Percentiles rank a stretch among this genome's conserved stretches.
Conservation (phyloP, 2,113 vertebrate species). For the Syrrhaptes paradoxus region DNA sequence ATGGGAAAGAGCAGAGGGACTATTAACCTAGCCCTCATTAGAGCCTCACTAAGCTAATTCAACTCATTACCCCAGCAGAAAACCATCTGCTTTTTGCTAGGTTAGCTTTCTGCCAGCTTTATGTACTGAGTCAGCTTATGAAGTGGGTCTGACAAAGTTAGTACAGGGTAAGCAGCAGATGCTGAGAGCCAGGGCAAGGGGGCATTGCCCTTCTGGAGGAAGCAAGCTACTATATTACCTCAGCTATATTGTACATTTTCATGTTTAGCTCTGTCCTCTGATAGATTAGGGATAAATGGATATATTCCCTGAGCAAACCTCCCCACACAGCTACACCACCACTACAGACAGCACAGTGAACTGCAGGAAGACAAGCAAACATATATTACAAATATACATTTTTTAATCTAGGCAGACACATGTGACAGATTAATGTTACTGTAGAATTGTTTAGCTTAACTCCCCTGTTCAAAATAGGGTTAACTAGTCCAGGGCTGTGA, state of each 20-base stretch:
- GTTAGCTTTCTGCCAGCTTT: slow-evolving; percentile 22
- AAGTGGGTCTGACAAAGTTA: neutral
- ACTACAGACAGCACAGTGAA: neutral
- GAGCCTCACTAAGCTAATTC: neutral
- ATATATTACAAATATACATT: no score
- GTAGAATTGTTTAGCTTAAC: neutral
- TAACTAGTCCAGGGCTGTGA: neutral
- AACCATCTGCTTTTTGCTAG: neutral
- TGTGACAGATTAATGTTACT: neutral
- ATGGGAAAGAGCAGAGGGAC: neutral
- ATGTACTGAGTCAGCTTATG: neutral
- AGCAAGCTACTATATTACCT: neutral
- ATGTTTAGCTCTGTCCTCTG: neutral
- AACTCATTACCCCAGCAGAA: slow-evolving; percentile 23
- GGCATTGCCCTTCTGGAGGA: neutral
- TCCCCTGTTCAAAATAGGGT: neutral
- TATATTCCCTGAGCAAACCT: neutral
- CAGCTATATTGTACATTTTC: neutral
- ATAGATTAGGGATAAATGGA: neutral
- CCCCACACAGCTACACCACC: neutral
- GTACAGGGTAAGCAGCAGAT: neutral
- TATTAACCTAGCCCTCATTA: slow-evolving; percentile 17
- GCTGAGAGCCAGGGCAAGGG: neutral
- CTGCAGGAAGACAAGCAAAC: neutral
- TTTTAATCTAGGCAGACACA: neutral